Evolutionary conservation across 2,888 invertebrate species (phyloP).

Genomic region (Rapana venosa): DNA sequence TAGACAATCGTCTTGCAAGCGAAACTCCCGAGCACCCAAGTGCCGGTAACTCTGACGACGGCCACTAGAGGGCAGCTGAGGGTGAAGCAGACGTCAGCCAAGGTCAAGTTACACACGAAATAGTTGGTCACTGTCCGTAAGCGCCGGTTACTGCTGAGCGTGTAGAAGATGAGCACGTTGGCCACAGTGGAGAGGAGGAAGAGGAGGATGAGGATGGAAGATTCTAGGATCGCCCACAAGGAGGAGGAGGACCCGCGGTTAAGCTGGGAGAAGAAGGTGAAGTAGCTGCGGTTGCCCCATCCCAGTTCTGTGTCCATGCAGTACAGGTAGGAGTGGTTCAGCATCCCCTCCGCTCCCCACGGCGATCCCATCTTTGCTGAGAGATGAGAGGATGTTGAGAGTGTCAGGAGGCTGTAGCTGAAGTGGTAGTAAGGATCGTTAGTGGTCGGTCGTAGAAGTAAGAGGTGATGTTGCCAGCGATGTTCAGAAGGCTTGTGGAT

Average conservation of each 20-base stretch:
- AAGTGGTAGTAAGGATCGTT: too few species aligned
- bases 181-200: conserved; percentile 55
- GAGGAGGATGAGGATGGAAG: conserved; percentile 30
- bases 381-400: background rate
- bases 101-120: conserved; percentile 65
- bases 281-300: conserved; percentile 62
- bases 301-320: conserved; percentile 55
- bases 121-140: conserved; percentile 61
- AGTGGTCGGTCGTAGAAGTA: background rate
- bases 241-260: conserved; percentile 47
- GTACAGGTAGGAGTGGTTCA: conserved; percentile 59
- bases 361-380: background rate
- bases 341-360: background rate
- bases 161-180: conserved; percentile 57
- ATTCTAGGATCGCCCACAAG: conserved; percentile 57
- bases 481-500: too few species aligned
- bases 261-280: conserved; percentile 67
- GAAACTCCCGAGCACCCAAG: conserved; percentile 65
- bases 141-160: conserved; percentile 51
- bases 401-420: background rate
- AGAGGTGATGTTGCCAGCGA: too few species aligned
- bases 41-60: conserved; percentile 59
- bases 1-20: conserved; percentile 63
- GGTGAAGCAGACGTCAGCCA: conserved; percentile 64
- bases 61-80: conserved; percentile 63